Conservation (phyloP, 2,888 invertebrate genomes). For the Tetropium fuscum region DNA sequence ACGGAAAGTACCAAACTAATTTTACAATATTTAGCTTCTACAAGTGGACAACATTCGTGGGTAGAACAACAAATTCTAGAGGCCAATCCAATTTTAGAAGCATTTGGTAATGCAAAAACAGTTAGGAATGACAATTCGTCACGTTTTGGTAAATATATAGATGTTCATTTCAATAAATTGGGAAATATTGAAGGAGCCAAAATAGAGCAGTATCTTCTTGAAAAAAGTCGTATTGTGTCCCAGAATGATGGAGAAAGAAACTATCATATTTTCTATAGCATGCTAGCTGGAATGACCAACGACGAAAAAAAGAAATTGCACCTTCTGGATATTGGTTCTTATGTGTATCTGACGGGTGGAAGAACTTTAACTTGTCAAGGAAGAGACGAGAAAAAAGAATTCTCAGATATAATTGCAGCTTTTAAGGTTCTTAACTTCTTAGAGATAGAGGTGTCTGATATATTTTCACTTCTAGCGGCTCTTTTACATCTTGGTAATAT, state of each 20-base stretch:
- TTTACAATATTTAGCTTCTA: slow-evolving; percentile 92
- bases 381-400: slow-evolving; percentile 86
- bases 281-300: slow-evolving; percentile 83
- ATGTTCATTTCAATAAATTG: slow-evolving; percentile 68
- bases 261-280: slow-evolving; percentile 95
- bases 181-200: slow-evolving; percentile 93
- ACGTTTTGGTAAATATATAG: slow-evolving; percentile 90
- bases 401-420: slow-evolving; percentile 90
- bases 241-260: slow-evolving; percentile 92
- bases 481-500: slow-evolving; percentile 94
- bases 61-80: slow-evolving; percentile 97
- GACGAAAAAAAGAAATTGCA: slow-evolving; percentile 83
- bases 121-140: slow-evolving; percentile 96
- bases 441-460: slow-evolving; percentile 86
- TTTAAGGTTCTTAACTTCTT: slow-evolving; percentile 91
- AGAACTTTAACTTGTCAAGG: slow-evolving; percentile 82
- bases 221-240: slow-evolving; percentile 93
- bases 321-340: slow-evolving; percentile 78
- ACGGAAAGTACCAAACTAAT: slow-evolving; percentile 96
- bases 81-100: slow-evolving; percentile 96
- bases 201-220: slow-evolving; percentile 94
- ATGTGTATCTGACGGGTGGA: slow-evolving; percentile 78
- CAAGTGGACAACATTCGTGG: slow-evolving; percentile 96
- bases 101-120: slow-evolving; percentile 97
- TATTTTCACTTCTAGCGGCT: slow-evolving; percentile 86